Evolutionary conservation across 2,888 invertebrate genomes (phyloP).

Genomic region (Sesia bembeciformis): DNA sequence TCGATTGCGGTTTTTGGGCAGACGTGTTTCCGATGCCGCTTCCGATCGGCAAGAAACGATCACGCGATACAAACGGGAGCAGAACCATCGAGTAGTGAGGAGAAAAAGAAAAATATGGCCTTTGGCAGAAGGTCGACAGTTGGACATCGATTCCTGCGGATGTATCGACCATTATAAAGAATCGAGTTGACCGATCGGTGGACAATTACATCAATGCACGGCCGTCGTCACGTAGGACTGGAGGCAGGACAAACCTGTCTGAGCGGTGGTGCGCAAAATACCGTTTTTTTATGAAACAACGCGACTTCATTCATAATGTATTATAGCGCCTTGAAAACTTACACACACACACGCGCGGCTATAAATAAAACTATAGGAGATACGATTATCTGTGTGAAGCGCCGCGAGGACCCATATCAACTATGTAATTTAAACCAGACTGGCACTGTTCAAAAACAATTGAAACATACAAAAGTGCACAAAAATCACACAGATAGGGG

Average conservation of each 20-base stretch:
- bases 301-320: conserved; percentile 71
- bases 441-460: conserved; percentile 25
- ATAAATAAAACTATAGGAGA: conserved; percentile 40
- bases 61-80: conserved; percentile 46
- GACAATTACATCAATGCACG: conserved; percentile 61
- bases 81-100: background rate
- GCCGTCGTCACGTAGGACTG: conserved; percentile 44
- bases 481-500: conserved; percentile 44
- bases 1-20: conserved; percentile 62
- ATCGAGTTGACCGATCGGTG: conserved; percentile 33
- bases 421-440: conserved; percentile 37
- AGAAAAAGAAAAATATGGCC: conserved; percentile 21
- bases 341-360: conserved; percentile 32
- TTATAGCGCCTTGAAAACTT: conserved; percentile 49
- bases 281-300: conserved; percentile 57
- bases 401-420: conserved; percentile 10
- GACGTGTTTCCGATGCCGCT: conserved; percentile 68
- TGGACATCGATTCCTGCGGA: conserved; percentile 38
- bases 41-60: conserved; percentile 45
- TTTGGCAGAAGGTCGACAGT: conserved; percentile 3
- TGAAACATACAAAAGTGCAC: conserved; percentile 33
- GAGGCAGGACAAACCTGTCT: conserved; percentile 54
- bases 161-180: conserved; percentile 32
- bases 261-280: conserved; percentile 45
- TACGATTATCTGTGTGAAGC: conserved; percentile 11